phyloP scores from a whole-genome alignment of 2,113 vertebrate species.

The Crotalus tigris region DNA sequence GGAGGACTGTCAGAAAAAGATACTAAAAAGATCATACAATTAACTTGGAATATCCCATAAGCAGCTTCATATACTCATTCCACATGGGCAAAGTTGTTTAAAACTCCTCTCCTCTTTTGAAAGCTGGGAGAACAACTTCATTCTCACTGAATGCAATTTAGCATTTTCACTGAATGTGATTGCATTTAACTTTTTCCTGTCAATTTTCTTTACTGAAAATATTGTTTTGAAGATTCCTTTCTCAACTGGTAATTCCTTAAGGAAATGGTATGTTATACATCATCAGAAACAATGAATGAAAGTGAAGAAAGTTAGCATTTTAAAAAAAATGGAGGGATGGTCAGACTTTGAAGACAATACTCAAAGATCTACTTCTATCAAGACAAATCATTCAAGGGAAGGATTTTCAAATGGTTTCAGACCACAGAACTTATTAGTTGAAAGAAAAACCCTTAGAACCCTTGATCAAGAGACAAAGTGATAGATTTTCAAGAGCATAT shows the following conservation, averaged over 20 bases:
- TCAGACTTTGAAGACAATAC: background rate
- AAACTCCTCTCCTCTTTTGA: background rate
- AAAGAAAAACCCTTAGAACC: too few relatives aligned
- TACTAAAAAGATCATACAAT: background rate
- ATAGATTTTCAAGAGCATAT: too few relatives aligned
- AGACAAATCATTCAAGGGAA: background rate
- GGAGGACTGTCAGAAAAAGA: background rate
- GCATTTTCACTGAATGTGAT: background rate
- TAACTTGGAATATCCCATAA: background rate
- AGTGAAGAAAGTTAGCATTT: background rate
- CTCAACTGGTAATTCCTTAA: background rate
- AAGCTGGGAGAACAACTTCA: background rate
- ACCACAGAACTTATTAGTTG: too few relatives aligned
- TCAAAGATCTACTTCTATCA: background rate
- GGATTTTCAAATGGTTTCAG: background rate
- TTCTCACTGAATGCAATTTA: background rate
- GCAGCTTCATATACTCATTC: background rate
- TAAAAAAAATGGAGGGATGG: background rate
- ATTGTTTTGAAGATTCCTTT: background rate
- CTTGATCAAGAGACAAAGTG: too few relatives aligned
- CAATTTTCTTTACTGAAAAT: background rate
- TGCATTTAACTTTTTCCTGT: background rate
- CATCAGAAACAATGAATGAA: background rate
- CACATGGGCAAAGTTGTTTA: background rate
- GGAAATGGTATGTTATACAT: background rate